Conservation (phyloP, 1,140 invertebrate genomes). For the Bactericera cockerelli region DNA sequence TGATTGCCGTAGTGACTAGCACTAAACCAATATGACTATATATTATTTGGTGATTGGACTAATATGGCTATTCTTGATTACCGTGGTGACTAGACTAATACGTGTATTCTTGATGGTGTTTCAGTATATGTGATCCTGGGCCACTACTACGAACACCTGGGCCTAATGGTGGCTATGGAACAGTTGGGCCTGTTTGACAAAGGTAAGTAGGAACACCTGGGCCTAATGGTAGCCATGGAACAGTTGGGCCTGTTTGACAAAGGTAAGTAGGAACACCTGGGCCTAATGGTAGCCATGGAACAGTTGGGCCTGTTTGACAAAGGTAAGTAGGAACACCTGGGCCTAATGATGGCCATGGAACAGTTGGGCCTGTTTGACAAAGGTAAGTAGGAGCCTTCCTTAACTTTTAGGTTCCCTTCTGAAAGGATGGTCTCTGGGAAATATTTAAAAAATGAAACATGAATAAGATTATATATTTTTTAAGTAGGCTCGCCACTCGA, state of each 20-base stretch:
- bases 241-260: conserved; percentile 64
- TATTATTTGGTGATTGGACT: no score
- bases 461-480: no score
- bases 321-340: conserved; percentile 34
- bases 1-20: no score
- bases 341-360: not conserved
- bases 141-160: conserved; percentile 71
- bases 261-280: conserved; percentile 70
- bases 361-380: not conserved
- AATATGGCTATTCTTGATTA: no score
- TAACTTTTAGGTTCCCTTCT: no score
- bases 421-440: no score
- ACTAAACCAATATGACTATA: no score
- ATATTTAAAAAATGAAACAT: not conserved
- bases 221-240: conserved; percentile 66
- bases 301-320: conserved; percentile 64
- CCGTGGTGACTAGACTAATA: no score
- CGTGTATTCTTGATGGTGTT: no score
- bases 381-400: no score
- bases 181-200: conserved; percentile 64
- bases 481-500: no score
- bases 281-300: conserved; percentile 66
- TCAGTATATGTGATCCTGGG: conserved; percentile 86
- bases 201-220: conserved; percentile 63
- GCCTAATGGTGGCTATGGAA: conserved; percentile 64